These are phyloP conservation scores for Argyrosomus japonicus DNA, from an alignment of 2,113 vertebrate genomes.

Conservation along the genomic window DNA sequence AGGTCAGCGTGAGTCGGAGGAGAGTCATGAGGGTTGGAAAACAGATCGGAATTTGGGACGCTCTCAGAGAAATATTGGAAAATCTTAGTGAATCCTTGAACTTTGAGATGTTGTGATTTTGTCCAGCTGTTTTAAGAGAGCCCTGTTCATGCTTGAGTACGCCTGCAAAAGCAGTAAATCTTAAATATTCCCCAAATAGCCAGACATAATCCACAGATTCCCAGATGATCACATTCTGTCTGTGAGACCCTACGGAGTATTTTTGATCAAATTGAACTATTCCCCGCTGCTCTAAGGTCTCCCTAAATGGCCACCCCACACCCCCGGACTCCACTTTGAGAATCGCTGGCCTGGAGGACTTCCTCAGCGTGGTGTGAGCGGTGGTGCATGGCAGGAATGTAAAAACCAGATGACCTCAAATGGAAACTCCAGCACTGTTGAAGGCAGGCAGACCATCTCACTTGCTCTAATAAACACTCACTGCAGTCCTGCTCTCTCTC, in stretches of 20 bases:
- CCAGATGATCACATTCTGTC: conserved; percentile 4
- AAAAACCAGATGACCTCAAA: conserved; percentile 83
- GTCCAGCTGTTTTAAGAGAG: background rate
- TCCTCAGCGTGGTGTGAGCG: conserved; percentile 57
- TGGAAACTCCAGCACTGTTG: conserved; percentile 79
- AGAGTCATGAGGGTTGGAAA: conserved; percentile 21
- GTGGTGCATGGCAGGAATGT: conserved; percentile 78
- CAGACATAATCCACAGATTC: conserved; percentile 15
- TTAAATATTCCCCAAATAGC: conserved; percentile 1
- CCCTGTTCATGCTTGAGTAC: background rate
- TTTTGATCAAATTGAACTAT: background rate
- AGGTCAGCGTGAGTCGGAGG: conserved; percentile 17
- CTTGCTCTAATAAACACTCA: conserved; percentile 71
- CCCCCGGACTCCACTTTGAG: conserved; percentile 43
- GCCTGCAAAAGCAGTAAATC: background rate
- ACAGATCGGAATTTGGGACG: conserved; percentile 19
- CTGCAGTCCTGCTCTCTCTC: conserved; percentile 20
- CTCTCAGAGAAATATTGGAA: background rate
- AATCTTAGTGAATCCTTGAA: background rate
- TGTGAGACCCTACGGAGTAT: background rate
- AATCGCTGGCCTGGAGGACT: conserved; percentile 52
- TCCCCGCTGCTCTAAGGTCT: conserved; percentile 28
- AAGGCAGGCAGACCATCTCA: conserved; percentile 66
- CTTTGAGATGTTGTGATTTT: background rate
- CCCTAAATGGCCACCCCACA: conserved; percentile 41